Base-by-base conservation (phyloP, 1,140 invertebrate genomes). In the Doryteuthis pealeii region DNA sequence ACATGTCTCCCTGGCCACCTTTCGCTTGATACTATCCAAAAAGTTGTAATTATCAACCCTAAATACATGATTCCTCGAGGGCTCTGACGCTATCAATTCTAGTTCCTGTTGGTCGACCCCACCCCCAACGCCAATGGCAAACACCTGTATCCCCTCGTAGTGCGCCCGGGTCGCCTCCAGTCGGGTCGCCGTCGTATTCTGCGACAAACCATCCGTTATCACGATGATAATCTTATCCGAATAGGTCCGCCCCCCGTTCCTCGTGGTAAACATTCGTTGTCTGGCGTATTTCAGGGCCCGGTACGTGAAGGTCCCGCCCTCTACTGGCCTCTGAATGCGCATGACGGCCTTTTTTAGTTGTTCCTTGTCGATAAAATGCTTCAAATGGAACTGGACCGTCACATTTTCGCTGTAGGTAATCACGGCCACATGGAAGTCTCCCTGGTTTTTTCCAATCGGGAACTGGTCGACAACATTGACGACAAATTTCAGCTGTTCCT, bases 161-260 rank as follows among this genome's bases (percentile, higher is more conserved):
- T 76, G 71, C 3, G 80, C 75, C 1, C 78, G 33, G 1, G 77
- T 74, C 0, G 81, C 79, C 70, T 83, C 76, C 32, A 66, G 30
- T 2, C 65, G 22, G 0, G 81, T 82, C 35, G 72, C 43, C 43
- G 70, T 76, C 2, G 65, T 15, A 33, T 79, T 73, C 33, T 79
- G 72, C 15, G 77, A 82, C 31, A 71, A 74, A 15, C 83, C 83
- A 32, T 85, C 83, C 0, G 82, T 84, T 30, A 85, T 81, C 2
- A 85, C 67, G 18, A 85, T 71, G 2, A 79, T 45, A 40, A 82
- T 76, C 66, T 81, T 80, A 18, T 76, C 79, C 4, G 77, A 78
- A 72, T 74, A 72, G n/a, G 62, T 66, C 2, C 82, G 67, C 0
- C 77, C 78, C 3, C 83, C 81, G 35, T 80, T 69, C 45, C 77